Percentiles rank a stretch among this genome's conserved stretches.
These are phyloP conservation scores for Sapajus apella DNA, from an alignment of 2,113 vertebrate species.

Conservation along the genomic window DNA sequence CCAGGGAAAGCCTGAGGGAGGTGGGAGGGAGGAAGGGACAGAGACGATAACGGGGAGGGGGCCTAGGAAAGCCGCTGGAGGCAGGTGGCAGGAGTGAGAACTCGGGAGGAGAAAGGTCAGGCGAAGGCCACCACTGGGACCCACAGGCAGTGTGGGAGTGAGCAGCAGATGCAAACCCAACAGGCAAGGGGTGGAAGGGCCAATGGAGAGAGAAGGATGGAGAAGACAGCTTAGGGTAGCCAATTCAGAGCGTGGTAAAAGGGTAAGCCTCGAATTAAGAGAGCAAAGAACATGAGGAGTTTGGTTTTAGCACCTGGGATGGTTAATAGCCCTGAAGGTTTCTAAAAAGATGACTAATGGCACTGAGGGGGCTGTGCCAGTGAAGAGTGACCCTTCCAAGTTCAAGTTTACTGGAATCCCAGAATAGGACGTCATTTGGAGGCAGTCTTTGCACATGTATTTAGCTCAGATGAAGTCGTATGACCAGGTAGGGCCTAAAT, in stretches of 20 bases:
- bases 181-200: accelerated
- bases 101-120: neutral
- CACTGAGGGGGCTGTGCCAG: neutral
- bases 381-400: neutral
- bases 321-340: neutral
- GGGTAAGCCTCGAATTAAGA: accelerated
- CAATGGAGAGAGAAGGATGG: accelerated
- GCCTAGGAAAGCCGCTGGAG: neutral
- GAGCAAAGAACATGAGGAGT: accelerated
- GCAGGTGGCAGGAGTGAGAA: neutral
- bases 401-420: neutral
- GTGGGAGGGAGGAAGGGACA: accelerated
- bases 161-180: accelerated
- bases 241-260: neutral
- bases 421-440: neutral
- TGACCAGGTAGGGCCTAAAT: neutral
- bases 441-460: neutral
- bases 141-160: accelerated
- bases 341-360: neutral
- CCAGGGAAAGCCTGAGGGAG: neutral
- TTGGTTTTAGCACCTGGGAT: neutral
- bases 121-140: accelerated
- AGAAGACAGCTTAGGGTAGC: neutral
- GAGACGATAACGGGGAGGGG: neutral
- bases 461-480: neutral